A percentile compares a stretch with the other conserved stretches of the same genome.
Evolutionary conservation across 2,797 vertebrate genomes (phyloP).

Genomic region (Pseudocheirus occidentalis): DNA sequence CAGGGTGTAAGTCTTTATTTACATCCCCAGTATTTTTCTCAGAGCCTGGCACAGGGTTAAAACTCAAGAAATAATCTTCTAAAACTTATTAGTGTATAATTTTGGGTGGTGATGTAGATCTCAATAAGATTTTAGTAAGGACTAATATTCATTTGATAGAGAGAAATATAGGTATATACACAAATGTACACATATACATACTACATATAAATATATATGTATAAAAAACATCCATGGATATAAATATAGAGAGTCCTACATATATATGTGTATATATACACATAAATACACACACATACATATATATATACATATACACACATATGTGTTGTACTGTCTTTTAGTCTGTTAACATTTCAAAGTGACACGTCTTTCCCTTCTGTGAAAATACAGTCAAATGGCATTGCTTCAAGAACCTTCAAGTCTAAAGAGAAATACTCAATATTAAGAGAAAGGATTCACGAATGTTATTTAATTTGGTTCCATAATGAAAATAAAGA

Average conservation of each 20-base stretch:
- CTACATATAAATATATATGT: no score
- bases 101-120: background rate
- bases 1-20: background rate
- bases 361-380: background rate
- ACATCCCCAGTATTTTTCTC: background rate
- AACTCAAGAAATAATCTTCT: background rate
- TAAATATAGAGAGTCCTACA: no score
- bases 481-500: background rate
- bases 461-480: background rate
- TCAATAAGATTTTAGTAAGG: background rate
- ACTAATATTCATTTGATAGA: no score
- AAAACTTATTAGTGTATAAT: background rate
- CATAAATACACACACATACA: no score
- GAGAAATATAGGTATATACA: background rate
- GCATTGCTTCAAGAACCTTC: background rate
- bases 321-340: background rate
- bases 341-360: background rate
- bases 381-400: background rate
- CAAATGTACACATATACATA: accelerated
- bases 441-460: background rate
- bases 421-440: background rate
- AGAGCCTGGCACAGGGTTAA: background rate
- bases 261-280: no score
- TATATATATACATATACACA: background rate
- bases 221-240: no score